Evolutionary conservation across 2,888 invertebrate genomes (phyloP).

Genomic region (Aporophyla nigra): DNA sequence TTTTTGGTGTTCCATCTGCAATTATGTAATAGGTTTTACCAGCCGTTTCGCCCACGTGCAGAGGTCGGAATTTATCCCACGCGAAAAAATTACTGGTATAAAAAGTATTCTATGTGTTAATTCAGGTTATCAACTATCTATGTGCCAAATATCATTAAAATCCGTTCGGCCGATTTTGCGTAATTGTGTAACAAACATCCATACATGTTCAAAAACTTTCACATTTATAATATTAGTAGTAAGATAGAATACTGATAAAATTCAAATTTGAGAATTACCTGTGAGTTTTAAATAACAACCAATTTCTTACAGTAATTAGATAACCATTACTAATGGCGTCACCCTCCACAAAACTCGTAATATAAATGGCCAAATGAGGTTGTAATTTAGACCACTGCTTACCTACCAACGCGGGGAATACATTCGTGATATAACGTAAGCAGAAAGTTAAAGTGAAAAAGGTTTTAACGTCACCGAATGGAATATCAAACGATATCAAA

Average conservation of each 20-base stretch:
- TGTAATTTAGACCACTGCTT: neutral
- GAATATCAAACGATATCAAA: constrained; percentile 21
- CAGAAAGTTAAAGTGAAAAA: neutral
- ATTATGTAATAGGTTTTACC: neutral
- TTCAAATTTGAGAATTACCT: neutral
- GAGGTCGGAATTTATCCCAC: no score
- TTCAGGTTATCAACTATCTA: no score
- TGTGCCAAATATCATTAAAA: no score
- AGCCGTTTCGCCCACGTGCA: no score
- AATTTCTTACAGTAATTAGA: neutral
- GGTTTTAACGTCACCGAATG: constrained; percentile 3
- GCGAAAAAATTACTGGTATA: no score
- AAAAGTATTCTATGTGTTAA: no score
- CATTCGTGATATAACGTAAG: neutral
- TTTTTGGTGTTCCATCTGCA: no score
- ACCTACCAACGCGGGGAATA: neutral
- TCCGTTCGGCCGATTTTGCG: no score
- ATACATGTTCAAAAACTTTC: no score
- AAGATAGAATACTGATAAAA: neutral
- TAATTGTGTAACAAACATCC: no score
- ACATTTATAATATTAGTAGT: no score
- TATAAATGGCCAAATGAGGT: neutral
- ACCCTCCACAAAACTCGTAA: neutral
- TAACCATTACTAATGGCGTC: neutral
- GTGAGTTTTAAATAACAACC: neutral